Evolutionary conservation across 2,797 vertebrate species (phyloP).

Genomic region (Siniperca undulata): DNA sequence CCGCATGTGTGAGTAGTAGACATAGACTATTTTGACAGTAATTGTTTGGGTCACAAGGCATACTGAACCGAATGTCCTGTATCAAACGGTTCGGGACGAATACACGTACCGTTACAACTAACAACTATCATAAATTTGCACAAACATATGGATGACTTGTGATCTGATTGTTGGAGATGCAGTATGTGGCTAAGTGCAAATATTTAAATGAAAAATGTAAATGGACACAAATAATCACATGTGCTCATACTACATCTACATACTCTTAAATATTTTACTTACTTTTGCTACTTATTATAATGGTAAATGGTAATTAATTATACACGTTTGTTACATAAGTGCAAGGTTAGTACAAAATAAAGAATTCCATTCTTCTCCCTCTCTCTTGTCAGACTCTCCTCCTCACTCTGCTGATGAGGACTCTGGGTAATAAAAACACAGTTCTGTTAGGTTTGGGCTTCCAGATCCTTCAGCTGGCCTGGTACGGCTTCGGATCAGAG

Average conservation of each 20-base stretch:
- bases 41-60: no score
- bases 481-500: slow-evolving; percentile 96
- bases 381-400: slow-evolving; percentile 87
- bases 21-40: no score
- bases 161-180: neutral
- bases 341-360: neutral
- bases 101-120: no score
- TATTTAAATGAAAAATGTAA: neutral
- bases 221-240: neutral
- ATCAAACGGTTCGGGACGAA: no score
- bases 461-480: slow-evolving; percentile 93
- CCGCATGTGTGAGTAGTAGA: no score
- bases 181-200: neutral
- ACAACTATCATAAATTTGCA: neutral
- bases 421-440: slow-evolving; percentile 96
- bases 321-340: neutral
- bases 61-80: no score
- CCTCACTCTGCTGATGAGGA: slow-evolving; percentile 93
- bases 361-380: neutral
- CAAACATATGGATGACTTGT: neutral
- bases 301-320: neutral
- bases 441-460: slow-evolving; percentile 95
- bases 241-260: neutral
- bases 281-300: neutral
- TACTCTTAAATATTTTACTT: neutral